Conservation (phyloP, 2,113 vertebrate genomes). For the Austrofundulus limnaeus region DNA sequence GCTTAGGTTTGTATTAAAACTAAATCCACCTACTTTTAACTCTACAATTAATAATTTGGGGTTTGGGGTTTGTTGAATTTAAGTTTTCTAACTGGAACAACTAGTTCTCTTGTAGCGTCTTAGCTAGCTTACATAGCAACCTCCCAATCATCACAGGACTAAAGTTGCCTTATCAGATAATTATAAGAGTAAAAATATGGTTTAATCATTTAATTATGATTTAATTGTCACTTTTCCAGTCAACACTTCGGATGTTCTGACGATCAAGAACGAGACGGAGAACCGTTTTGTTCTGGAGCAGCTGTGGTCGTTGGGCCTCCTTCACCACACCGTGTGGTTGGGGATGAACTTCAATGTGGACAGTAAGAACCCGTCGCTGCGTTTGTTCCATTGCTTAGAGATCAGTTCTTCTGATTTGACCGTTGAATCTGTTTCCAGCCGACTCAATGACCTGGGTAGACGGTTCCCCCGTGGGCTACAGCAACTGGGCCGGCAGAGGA, state of each 20-base stretch:
- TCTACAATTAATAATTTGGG: no score
- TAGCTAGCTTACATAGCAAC: no score
- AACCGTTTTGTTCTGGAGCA: constrained; percentile 87
- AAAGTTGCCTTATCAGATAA: no score
- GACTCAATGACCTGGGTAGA: constrained; percentile 83
- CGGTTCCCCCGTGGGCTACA: constrained; percentile 82
- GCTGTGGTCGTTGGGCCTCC: constrained; percentile 77
- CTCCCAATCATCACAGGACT: no score
- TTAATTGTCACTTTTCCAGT: constrained; percentile 47
- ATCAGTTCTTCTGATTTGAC: neutral
- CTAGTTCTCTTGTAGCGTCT: no score
- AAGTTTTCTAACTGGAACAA: no score
- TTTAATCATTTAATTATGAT: no score
- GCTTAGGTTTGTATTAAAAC: neutral
- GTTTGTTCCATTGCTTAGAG: neutral
- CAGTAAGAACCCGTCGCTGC: constrained; percentile 79
- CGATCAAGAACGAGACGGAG: constrained; percentile 86
- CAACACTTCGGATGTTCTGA: constrained; percentile 85
- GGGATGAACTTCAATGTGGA: constrained; percentile 80
- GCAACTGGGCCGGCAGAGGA: constrained; percentile 85
- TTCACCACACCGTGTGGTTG: constrained; percentile 86
- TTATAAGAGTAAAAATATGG: no score
- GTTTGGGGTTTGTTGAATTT: no score
- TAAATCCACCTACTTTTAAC: neutral
- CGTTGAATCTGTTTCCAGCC: constrained; percentile 70